Conservation (phyloP, 1,140 invertebrate species). For the Neodiprion fabricii region DNA sequence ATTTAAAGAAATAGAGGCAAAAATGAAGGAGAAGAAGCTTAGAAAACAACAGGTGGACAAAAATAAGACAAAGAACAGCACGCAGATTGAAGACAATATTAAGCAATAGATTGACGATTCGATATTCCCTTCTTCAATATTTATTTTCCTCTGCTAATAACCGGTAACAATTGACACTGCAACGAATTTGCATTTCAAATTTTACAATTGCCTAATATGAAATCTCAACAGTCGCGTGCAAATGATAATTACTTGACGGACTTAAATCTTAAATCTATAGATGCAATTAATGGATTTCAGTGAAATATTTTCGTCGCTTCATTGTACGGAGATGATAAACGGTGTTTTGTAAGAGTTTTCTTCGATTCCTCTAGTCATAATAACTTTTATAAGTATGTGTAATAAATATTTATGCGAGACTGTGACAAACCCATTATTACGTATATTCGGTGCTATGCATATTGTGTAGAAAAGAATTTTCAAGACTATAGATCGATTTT, state of each 20-base stretch:
- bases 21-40: slow-evolving; percentile 64
- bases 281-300: not conserved
- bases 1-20: slow-evolving; percentile 83
- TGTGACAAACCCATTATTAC: slow-evolving; percentile 22
- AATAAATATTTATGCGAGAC: slow-evolving; percentile 35
- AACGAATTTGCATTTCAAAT: too few relatives aligned
- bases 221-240: too few relatives aligned
- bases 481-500: not conserved
- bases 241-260: not conserved
- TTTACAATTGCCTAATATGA: too few relatives aligned
- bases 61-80: slow-evolving; percentile 44
- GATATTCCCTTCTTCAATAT: slow-evolving; percentile 21
- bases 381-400: slow-evolving; percentile 36
- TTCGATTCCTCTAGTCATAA: slow-evolving; percentile 37
- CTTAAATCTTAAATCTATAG: not conserved
- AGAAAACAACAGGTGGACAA: slow-evolving; percentile 52
- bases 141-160: slow-evolving; percentile 16
- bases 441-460: slow-evolving; percentile 22
- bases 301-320: not conserved
- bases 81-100: slow-evolving; percentile 30
- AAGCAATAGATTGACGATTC: slow-evolving; percentile 15
- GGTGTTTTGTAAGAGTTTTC: slow-evolving; percentile 35
- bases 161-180: not conserved
- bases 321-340: slow-evolving; percentile 14
- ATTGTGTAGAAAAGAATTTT: slow-evolving; percentile 10